Base-by-base conservation (phyloP, 2,888 invertebrate genomes). In the Heteromyza rotundicornis region DNA sequence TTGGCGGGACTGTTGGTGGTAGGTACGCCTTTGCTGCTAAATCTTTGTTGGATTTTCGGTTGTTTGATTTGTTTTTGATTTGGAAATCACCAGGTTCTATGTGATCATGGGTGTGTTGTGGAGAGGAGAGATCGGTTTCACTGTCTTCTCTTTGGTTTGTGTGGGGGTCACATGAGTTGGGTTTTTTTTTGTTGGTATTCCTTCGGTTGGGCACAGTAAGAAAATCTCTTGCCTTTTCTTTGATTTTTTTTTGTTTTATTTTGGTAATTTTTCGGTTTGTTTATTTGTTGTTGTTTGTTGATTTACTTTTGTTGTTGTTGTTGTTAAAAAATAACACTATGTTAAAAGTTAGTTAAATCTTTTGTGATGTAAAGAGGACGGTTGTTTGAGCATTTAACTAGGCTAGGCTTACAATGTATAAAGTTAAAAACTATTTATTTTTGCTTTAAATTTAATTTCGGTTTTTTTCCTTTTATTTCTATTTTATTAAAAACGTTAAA, bases 291-390 rank as follows among this genome's bases (percentile, higher is more conserved):
- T n/a, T n/a, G n/a, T n/a, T n/a, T n/a, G n/a, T n/a, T n/a, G n/a
- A n/a, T n/a, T n/a, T n/a, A n/a, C n/a, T n/a, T n/a, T n/a, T n/a
- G n/a, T n/a, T n/a, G n/a, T n/a, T n/a, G n/a, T n/a, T n/a, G n/a
- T n/a, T n/a, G 36, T 20, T 59, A 35, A 36, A 54, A 58, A 58
- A 40, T 55, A 50, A 62, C 27, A 52, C 52, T 57, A 57, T 57
- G 57, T 57, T 53, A 61, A 57, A 61, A 61, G 57, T 57, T 61
- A 52, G 57, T 61, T 61, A 50, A 61, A 60, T 53, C 55, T 55
- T 56, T 57, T 64, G 56, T 64, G 50, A 60, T 62, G 64, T 64
- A 62, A 62, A 62, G 59, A 62, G 62, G 62, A 62, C 62, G 62
- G 62, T 62, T 57, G 62, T 62, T 62, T 47, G 62, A 62, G 62